A percentile compares a stretch with the other conserved stretches of the same genome.
Conservation (phyloP, 2,113 vertebrate genomes). For the Cichladusa arquata region DNA sequence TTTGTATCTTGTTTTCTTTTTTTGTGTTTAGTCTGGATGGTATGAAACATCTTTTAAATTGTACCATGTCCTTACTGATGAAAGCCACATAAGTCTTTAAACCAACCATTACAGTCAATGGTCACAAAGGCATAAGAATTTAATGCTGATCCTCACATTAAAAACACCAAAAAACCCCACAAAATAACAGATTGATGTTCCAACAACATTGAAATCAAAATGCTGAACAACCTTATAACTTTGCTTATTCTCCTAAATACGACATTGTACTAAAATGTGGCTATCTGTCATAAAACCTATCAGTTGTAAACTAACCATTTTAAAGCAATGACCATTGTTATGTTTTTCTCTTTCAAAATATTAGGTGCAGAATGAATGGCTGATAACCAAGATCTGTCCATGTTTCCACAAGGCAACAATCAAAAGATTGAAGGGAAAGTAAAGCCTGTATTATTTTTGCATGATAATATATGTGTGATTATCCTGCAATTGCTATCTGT, state of each 20-base stretch:
- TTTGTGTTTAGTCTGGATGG: neutral
- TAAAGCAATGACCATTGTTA: neutral
- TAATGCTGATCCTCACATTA: neutral
- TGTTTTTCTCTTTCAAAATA: neutral
- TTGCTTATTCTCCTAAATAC: neutral
- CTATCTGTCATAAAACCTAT: neutral
- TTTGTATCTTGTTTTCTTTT: neutral
- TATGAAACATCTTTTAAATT: neutral
- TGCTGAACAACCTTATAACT: neutral
- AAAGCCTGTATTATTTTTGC: neutral
- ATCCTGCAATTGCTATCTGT: neutral
- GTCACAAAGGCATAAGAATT: neutral
- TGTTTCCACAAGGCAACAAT: neutral
- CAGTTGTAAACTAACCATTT: neutral
- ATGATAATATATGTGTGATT: neutral
- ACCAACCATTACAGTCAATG: neutral
- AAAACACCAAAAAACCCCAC: neutral
- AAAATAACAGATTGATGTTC: neutral
- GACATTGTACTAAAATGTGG: accelerated
- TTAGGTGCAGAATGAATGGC: neutral
- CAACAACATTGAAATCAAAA: neutral
- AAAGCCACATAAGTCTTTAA: neutral
- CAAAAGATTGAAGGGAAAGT: neutral
- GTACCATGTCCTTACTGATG: neutral
- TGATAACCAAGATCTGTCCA: neutral